Evolutionary conservation across 37 sponge, comb jelly and placozoan species (phyloP).

Genomic region (Chondrilla cf. caribensis): DNA sequence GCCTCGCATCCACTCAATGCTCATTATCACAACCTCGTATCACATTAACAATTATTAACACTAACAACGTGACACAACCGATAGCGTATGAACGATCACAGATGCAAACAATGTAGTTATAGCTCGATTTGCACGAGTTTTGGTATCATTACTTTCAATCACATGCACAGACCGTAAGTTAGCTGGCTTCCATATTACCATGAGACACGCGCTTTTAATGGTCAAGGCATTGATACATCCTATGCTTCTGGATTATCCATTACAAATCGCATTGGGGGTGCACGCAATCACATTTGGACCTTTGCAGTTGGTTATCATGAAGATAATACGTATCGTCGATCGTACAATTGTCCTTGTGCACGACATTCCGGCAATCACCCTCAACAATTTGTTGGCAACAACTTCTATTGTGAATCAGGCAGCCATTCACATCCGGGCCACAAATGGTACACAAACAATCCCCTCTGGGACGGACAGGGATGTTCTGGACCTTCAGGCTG

Average conservation of each 20-base stretch:
- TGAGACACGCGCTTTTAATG: neutral
- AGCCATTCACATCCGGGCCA: neutral
- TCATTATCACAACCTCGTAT: too few relatives aligned
- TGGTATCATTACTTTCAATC: too few relatives aligned
- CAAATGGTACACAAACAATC: neutral
- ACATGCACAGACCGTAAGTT: too few relatives aligned
- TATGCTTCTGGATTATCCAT: neutral
- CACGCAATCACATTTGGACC: neutral
- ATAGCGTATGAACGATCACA: too few relatives aligned
- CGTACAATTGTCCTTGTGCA: slow-evolving; percentile 11
- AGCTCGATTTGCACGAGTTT: too few relatives aligned
- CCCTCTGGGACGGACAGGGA: neutral
- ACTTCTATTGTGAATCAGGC: neutral
- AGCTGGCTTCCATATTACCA: too few relatives aligned
- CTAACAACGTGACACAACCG: too few relatives aligned
- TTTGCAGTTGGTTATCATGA: slow-evolving; percentile 13
- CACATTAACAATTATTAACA: too few relatives aligned
- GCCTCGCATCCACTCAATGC: too few relatives aligned
- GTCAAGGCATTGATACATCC: neutral
- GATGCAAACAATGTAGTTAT: too few relatives aligned
- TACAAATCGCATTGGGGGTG: neutral
- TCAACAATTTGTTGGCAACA: slow-evolving; percentile 1
- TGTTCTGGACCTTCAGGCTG: neutral
- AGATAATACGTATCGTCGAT: too few relatives aligned
- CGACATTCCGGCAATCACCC: neutral